phyloP scores from a whole-genome alignment of 2,113 vertebrate genomes.

The Terrapene triunguis region DNA sequence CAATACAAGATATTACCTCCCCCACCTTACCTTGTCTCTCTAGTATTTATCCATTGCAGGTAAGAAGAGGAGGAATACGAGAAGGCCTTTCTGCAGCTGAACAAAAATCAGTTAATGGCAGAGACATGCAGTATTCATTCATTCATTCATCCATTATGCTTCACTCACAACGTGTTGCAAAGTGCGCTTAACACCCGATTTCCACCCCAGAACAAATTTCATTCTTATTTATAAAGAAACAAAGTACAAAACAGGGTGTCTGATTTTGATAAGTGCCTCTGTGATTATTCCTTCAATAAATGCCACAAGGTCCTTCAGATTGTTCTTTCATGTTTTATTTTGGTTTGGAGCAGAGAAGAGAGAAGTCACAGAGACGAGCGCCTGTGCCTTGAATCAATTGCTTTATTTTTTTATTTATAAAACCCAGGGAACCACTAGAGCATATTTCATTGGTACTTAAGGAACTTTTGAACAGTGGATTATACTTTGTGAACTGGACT shows the following conservation, averaged over 20 bases:
- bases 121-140: conserved; percentile 41
- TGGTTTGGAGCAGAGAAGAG: conserved; percentile 18
- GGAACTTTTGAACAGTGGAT: not conserved
- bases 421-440: not conserved
- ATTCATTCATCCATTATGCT: not conserved
- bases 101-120: conserved; percentile 40
- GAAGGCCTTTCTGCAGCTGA: not conserved
- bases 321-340: conserved; percentile 53
- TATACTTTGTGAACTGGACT: not conserved
- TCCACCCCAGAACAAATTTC: conserved; percentile 52
- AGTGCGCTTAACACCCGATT: conserved; percentile 26
- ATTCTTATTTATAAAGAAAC: conserved; percentile 74
- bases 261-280: conserved; percentile 45
- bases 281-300: conserved; percentile 66
- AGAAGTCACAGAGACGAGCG: not conserved
- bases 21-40: not conserved
- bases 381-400: not conserved
- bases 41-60: not conserved
- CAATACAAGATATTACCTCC: not conserved
- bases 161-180: not conserved
- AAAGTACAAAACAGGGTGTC: conserved; percentile 57
- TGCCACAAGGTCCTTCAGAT: not conserved
- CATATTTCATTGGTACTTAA: conserved; percentile 23
- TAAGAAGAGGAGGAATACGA: not conserved
- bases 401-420: conserved; percentile 56